Evolutionary conservation across 2,113 vertebrate species (phyloP), one percentile per base, ranked within the genome.

Genomic region (Tautogolabrus adspersus): DNA sequence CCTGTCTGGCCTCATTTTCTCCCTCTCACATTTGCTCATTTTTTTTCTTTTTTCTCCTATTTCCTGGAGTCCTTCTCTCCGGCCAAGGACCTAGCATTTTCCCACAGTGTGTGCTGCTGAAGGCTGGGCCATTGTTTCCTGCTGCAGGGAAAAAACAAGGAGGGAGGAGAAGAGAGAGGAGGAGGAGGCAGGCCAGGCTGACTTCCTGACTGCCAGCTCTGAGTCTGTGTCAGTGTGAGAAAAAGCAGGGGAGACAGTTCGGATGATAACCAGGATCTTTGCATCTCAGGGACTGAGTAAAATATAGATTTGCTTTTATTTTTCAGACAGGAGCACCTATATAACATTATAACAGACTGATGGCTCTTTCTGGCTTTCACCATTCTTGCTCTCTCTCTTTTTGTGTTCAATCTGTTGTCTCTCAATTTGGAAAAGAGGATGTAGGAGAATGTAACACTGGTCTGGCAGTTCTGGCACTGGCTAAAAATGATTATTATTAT

Each of bases 151-250:
- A 78, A 52, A 52, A 52, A 69, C 6, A 4, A 58, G 56, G 57
- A 30, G 60, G 89, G 47, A 49, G 46, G 12, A 16, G 46, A 18
- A 84, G 55, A 49, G 63, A 46, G 47, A 2, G 44, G 57, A 52
- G 44, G 57, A 52, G 55, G 60, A 66, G 81, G 82, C 49, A 52
- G 49, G 49, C 49, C 63, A 75, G 58, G 63, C 67, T 64, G 55
- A 82, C 87, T 92, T 94, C 87, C 93, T 90, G 85, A 70, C 84
- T 89, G 87, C 81, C 85, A 87, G 60, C 73, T 72, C n/a, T 1
- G 46, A 65, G 77, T 75, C 77, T 64, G 11, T 82, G 84, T 83
- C 61, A 81, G 73, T 81, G 69, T 81, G 81, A 87, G 89, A 84
- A 79, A 87, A 65, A 77, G 54, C 72, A 86, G 52, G 34, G 44